A percentile compares a stretch with the other conserved stretches of the same genome.
These are phyloP conservation scores for Brachionus manjavacas DNA, from an alignment of 1,140 invertebrate species.

Conservation along the genomic window DNA sequence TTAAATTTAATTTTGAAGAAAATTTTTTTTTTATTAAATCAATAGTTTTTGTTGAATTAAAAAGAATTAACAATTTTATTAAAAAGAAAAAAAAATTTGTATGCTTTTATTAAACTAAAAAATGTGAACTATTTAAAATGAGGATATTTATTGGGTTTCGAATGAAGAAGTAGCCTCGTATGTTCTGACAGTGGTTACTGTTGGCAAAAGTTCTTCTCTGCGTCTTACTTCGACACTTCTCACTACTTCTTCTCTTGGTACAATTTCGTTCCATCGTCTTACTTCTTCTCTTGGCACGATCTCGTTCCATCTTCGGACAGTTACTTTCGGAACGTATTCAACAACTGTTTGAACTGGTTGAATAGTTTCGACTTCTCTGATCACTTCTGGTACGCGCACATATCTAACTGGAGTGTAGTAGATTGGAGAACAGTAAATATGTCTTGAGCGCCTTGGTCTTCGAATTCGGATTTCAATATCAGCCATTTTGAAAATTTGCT, in stretches of 20 bases:
- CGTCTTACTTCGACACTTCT: background rate
- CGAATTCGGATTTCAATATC: background rate
- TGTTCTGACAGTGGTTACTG: conserved; percentile 1
- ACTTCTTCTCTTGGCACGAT: background rate
- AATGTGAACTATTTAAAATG: background rate
- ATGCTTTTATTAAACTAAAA: conserved; percentile 4
- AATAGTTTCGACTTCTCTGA: background rate
- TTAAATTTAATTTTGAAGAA: no score
- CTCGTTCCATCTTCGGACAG: background rate
- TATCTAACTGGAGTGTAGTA: background rate
- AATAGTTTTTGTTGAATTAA: no score
- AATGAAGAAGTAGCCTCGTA: background rate
- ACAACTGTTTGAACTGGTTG: background rate
- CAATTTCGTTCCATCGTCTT: conserved; percentile 32
- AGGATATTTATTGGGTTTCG: background rate
- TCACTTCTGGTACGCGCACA: background rate
- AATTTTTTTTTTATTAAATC: no score
- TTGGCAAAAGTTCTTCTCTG: background rate
- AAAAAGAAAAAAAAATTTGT: background rate
- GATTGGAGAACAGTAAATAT: background rate
- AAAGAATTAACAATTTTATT: no score
- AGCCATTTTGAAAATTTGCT: background rate
- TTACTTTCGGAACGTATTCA: background rate
- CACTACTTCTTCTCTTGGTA: conserved; percentile 12
- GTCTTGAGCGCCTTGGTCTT: background rate